These are phyloP conservation scores for Dendronephthya gigantea DNA, from an alignment of 64 coral and sea anemone species.

Conservation along the genomic window DNA sequence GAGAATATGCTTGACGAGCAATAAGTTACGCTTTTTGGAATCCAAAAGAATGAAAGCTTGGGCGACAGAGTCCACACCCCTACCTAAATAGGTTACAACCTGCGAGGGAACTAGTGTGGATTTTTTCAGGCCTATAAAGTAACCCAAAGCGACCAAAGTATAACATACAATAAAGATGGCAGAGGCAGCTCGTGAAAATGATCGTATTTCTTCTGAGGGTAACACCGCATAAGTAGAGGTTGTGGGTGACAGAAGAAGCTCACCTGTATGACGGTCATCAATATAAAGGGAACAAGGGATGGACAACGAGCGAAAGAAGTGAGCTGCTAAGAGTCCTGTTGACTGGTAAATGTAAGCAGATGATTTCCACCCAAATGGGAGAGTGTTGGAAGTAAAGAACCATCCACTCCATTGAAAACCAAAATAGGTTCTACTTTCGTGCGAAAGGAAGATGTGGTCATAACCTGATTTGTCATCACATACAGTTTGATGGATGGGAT, in stretches of 20 bases:
- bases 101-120: no score
- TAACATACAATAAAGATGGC: not conserved
- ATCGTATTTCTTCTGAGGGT: no score
- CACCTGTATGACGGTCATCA: not conserved
- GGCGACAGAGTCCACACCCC: no score
- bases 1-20: no score
- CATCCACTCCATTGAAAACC: constrained; percentile 30
- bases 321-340: constrained; percentile 19
- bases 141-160: not conserved
- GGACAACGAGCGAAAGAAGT: not conserved
- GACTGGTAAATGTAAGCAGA: constrained; percentile 30
- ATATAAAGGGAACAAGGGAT: constrained; percentile 35
- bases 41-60: no score
- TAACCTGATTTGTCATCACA: constrained; percentile 21
- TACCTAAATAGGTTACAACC: no score
- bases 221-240: not conserved
- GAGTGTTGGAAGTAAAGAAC: constrained; percentile 20
- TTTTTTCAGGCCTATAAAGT: no score
- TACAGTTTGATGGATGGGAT: not conserved
- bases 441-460: no score
- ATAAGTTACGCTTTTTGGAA: no score
- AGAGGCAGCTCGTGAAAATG: not conserved
- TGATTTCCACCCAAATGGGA: no score
- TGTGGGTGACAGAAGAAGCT: not conserved
- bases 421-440: no score